Base-by-base conservation (phyloP, 2,113 vertebrate species). In the Hucho hucho region DNA sequence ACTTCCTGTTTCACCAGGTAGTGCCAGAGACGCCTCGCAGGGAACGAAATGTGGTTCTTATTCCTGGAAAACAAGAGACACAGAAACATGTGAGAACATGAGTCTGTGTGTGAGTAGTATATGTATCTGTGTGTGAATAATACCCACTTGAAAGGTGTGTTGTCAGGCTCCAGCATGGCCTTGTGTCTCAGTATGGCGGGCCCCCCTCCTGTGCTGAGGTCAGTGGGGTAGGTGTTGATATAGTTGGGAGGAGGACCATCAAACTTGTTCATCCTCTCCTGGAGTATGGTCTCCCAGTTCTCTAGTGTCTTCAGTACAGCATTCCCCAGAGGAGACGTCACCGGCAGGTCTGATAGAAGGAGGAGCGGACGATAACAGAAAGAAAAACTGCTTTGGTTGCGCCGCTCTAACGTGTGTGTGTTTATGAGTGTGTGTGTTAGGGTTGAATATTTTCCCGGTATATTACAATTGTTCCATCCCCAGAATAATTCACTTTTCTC, bases 101-200 rank as follows among this genome's bases (percentile, higher is more conserved):
- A n/a, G n/a, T n/a, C n/a, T n/a, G n/a, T n/a, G n/a, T n/a, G n/a
- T n/a, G n/a, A n/a, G n/a, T n/a, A n/a, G n/a, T n/a, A n/a, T n/a
- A n/a, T 28, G 25, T 20, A 16, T 72, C 3, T 58, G 53, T 63
- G 1, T n/a, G 7, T 32, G 53, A 64, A n/a, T 75, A 29, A 46
- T 66, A 56, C 95, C 90, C 89, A 99, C 98, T 95, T 98, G 92
- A 99, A 99, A 0, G 98, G 98, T 13, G 98, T 99, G 89, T 99
- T 99, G 87, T 98, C 98, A 24, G 97, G 95, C 80, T 99, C 97
- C 77, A 99, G 92, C 97, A 99, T 99, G 59, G 97, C 98, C 92
- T 98, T 99, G 84, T 96, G 96, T 75, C 97, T 92, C 58, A 98
- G 94, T 56, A 96, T 69, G 78, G 97, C 96, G 18, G 97, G 96